These are phyloP conservation scores for Sylvilagus floridanus DNA, from an alignment of 2,797 vertebrate genomes.

Conservation along the genomic window DNA sequence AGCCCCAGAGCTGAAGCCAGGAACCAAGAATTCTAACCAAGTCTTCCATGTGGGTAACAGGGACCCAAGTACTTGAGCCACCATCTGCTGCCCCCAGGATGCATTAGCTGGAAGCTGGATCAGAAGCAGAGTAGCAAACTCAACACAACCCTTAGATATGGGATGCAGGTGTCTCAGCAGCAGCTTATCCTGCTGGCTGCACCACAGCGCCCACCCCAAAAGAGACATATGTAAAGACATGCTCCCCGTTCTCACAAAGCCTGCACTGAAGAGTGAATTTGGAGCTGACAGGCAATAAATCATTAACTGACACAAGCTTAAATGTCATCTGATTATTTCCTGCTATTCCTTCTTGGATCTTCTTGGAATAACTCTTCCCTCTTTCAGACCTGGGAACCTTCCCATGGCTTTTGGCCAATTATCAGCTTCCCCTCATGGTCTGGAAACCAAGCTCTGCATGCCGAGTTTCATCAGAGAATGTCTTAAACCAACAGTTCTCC, in stretches of 20 bases:
- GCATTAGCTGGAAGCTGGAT: too few relatives aligned
- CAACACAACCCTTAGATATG: too few relatives aligned
- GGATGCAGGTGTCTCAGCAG: too few relatives aligned
- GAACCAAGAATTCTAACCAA: too few relatives aligned
- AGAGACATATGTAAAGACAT: neutral
- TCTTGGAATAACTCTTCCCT: neutral
- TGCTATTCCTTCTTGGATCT: neutral
- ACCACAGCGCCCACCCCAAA: too few relatives aligned
- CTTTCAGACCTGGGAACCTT: neutral
- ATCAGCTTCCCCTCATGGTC: neutral
- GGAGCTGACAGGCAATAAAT: neutral
- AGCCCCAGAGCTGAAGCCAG: too few relatives aligned
- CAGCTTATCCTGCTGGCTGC: too few relatives aligned
- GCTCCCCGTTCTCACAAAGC: neutral
- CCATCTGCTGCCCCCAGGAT: too few relatives aligned
- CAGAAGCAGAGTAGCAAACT: too few relatives aligned
- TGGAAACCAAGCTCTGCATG: neutral
- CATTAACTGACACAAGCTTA: neutral
- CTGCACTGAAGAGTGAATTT: neutral
- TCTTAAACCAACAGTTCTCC: neutral
- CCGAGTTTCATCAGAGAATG: neutral
- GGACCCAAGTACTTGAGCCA: too few relatives aligned
- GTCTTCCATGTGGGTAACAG: too few relatives aligned
- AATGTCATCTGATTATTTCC: neutral
- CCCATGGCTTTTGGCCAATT: neutral